Evolutionary conservation across 2,888 invertebrate genomes (phyloP).

Genomic region (Drosophila nr. fundita): DNA sequence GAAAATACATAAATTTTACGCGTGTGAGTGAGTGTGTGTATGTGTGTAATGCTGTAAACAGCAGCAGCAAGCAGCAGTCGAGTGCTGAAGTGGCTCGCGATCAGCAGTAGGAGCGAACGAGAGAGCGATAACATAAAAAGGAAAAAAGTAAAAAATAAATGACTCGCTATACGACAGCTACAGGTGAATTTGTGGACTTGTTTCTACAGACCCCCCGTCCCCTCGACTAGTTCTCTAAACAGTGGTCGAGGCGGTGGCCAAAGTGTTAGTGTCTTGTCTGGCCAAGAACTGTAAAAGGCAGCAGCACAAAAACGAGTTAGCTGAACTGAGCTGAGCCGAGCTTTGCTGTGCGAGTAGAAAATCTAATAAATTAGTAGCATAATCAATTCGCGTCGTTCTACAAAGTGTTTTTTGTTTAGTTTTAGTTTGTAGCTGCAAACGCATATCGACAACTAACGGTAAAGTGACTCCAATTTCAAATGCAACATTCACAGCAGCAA

Average conservation of each 20-base stretch:
- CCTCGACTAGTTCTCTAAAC: slow-evolving; percentile 13
- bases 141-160: slow-evolving; percentile 50
- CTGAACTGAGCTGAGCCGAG: background rate
- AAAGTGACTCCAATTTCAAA: slow-evolving; percentile 30
- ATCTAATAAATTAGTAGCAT: slow-evolving; percentile 73
- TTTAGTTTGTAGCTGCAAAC: slow-evolving; percentile 14
- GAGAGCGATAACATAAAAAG: slow-evolving; percentile 31
- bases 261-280: slow-evolving; percentile 51
- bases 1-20: slow-evolving; percentile 69
- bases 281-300: slow-evolving; percentile 63
- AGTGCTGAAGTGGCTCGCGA: slow-evolving; percentile 55
- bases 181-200: slow-evolving; percentile 78
- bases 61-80: slow-evolving; percentile 57
- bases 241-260: slow-evolving; percentile 57
- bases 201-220: slow-evolving; percentile 38
- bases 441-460: slow-evolving; percentile 56
- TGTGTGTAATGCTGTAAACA: slow-evolving; percentile 65
- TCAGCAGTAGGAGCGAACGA: slow-evolving; percentile 21
- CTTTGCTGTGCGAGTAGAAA: slow-evolving; percentile 42
- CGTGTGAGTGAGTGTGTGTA: slow-evolving; percentile 23
- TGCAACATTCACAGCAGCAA: slow-evolving; percentile 28
- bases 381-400: slow-evolving; percentile 69
- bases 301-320: slow-evolving; percentile 51
- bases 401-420: slow-evolving; percentile 27
- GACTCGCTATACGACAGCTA: slow-evolving; percentile 69